phyloP scores from a whole-genome alignment of 2,888 invertebrate species.

The Pristionchus mayeri region DNA sequence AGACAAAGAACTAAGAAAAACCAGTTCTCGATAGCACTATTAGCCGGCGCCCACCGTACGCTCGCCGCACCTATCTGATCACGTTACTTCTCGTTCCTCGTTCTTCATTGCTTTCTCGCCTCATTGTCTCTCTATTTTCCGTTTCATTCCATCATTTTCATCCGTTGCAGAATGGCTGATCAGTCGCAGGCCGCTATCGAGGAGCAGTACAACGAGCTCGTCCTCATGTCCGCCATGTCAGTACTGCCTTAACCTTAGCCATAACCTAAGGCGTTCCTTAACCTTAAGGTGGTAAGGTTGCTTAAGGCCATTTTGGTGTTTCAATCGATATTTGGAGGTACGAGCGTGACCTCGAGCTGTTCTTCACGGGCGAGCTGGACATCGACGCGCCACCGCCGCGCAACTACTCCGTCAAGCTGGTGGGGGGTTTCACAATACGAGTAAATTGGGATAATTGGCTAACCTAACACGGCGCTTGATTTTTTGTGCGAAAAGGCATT shows the following conservation, averaged over 20 bases:
- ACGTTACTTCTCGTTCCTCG: constrained; percentile 5
- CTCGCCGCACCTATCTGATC: background rate
- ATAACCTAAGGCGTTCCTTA: background rate
- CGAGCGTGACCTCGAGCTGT: constrained; percentile 23
- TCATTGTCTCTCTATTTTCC: background rate
- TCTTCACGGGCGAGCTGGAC: constrained; percentile 11
- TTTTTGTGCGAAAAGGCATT: too few relatives aligned
- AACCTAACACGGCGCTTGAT: background rate
- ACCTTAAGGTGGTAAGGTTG: background rate
- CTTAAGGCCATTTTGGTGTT: background rate
- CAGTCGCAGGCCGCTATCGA: background rate
- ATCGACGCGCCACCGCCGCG: constrained; percentile 7
- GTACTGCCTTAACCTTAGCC: background rate
- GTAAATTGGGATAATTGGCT: background rate
- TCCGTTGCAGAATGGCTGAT: constrained; percentile 8
- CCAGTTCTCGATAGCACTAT: background rate
- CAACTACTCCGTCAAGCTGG: constrained; percentile 37
- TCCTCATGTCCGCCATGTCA: constrained; percentile 11
- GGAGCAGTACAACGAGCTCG: constrained; percentile 41
- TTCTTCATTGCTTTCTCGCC: background rate
- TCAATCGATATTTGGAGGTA: constrained; percentile 25
- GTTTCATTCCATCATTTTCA: background rate
- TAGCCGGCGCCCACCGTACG: background rate
- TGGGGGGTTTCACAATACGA: background rate
- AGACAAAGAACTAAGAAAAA: background rate